A percentile compares a stretch with the other conserved stretches of the same genome.
Evolutionary conservation across 2,797 vertebrate species (phyloP).

Genomic region (Rhinoraja longicauda): DNA sequence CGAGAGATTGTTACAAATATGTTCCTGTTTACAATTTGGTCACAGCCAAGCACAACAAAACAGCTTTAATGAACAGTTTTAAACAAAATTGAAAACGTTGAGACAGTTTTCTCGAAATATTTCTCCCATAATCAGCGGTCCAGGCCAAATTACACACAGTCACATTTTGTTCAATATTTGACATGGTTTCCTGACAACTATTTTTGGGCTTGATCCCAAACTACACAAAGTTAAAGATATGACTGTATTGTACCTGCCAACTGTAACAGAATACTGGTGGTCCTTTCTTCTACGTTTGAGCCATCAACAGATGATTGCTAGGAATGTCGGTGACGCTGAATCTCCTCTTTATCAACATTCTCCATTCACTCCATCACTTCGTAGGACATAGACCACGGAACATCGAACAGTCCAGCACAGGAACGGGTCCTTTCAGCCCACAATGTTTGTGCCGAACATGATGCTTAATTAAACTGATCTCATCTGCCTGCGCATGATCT

Average conservation of each 20-base stretch:
- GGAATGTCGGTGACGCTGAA: neutral
- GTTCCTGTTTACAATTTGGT: neutral
- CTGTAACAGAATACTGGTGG: constrained; percentile 1
- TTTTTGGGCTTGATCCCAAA: constrained; percentile 32
- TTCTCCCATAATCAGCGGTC: neutral
- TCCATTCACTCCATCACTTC: no score
- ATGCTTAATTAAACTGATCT: no score
- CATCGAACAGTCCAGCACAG: no score
- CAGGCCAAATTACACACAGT: constrained; percentile 26
- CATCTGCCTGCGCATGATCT: no score
- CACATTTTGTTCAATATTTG: constrained; percentile 36
- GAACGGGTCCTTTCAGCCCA: no score
- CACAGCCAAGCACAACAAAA: neutral
- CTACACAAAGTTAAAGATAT: constrained; percentile 35
- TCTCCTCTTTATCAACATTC: neutral
- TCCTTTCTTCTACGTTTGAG: neutral
- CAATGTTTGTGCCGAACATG: no score
- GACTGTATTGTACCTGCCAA: neutral
- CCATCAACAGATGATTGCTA: neutral
- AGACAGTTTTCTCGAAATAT: constrained; percentile 31
- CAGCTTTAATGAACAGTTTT: neutral
- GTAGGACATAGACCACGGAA: no score
- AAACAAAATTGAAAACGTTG: constrained; percentile 22
- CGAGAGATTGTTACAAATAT: neutral
- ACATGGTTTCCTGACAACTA: constrained; percentile 32